Conservation (phyloP, 2,888 invertebrate genomes). For the Galerucella nymphaeae region DNA sequence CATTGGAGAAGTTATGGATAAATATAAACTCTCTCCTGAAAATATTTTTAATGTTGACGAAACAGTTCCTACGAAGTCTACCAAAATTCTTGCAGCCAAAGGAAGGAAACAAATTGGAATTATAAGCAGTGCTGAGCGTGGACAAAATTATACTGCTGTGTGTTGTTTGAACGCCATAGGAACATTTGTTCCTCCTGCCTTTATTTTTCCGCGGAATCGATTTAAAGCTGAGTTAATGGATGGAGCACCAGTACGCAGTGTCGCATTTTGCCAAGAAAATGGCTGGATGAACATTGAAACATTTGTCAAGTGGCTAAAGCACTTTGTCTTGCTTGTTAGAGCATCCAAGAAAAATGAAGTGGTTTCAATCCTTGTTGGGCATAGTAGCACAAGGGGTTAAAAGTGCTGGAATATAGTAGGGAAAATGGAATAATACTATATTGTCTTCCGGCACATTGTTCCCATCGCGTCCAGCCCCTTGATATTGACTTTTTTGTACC, state of each 20-base stretch:
- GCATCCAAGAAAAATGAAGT: conserved; percentile 45
- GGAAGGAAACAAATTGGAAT: conserved; percentile 61
- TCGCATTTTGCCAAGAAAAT: conserved; percentile 51
- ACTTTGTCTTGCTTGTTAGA: conserved; percentile 25
- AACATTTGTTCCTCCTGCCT: conserved; percentile 56
- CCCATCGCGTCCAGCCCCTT: background rate
- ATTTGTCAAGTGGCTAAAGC: conserved; percentile 47
- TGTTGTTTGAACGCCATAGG: conserved; percentile 57
- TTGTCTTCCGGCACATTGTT: conserved; percentile 13
- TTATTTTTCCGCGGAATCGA: conserved; percentile 59
- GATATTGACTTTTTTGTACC: background rate
- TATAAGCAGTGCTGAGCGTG: conserved; percentile 53
- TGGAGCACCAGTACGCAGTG: conserved; percentile 57
- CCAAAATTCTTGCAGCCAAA: conserved; percentile 57
- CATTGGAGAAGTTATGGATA: conserved; percentile 29
- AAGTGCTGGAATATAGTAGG: conserved; percentile 34
- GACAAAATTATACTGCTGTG: conserved; percentile 57
- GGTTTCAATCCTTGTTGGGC: conserved; percentile 55
- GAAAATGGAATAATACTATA: conserved; percentile 35
- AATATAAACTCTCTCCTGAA: conserved; percentile 36
- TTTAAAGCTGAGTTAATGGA: conserved; percentile 53
- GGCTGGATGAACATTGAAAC: conserved; percentile 57
- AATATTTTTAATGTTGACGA: conserved; percentile 56
- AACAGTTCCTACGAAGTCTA: conserved; percentile 60
- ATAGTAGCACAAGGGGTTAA: conserved; percentile 48